Evolutionary conservation across 1,140 invertebrate species (phyloP).

Genomic region (Idris sp.): DNA sequence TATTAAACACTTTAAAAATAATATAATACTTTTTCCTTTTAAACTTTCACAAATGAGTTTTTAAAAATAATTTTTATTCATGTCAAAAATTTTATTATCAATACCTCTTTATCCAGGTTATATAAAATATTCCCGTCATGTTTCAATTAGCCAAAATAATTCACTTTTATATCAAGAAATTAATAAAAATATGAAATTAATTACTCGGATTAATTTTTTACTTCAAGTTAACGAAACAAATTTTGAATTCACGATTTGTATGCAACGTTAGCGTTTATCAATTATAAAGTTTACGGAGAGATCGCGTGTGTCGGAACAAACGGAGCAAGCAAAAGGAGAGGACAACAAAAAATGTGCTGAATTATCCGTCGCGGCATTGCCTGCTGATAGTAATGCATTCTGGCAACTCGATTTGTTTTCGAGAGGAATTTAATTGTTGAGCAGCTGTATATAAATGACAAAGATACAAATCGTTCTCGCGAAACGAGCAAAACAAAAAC

Average conservation of each 20-base stretch:
- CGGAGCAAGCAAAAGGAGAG: constrained; percentile 6
- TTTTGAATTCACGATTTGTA: constrained; percentile 19
- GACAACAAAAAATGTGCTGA: constrained; percentile 33
- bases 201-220: constrained; percentile 15
- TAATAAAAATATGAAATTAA: constrained; percentile 2
- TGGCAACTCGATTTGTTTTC: constrained; percentile 52
- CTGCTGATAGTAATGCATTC: constrained; percentile 30
- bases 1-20: too few relatives aligned
- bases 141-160: background rate
- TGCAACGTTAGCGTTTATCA: constrained; percentile 24
- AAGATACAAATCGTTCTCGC: constrained; percentile 58
- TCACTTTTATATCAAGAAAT: background rate
- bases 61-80: too few relatives aligned
- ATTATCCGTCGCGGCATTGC: constrained; percentile 29
- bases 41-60: too few relatives aligned
- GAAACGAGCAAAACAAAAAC: constrained; percentile 49
- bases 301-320: constrained; percentile 10
- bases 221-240: constrained; percentile 7
- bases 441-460: constrained; percentile 58
- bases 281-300: constrained; percentile 36
- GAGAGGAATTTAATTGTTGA: constrained; percentile 59
- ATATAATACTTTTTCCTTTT: too few relatives aligned
- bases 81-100: too few relatives aligned
- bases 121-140: too few relatives aligned
- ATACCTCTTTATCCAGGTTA: too few relatives aligned